These are phyloP conservation scores for Eulemur mongoz DNA, from an alignment of 2,797 vertebrate species.

Conservation along the genomic window DNA sequence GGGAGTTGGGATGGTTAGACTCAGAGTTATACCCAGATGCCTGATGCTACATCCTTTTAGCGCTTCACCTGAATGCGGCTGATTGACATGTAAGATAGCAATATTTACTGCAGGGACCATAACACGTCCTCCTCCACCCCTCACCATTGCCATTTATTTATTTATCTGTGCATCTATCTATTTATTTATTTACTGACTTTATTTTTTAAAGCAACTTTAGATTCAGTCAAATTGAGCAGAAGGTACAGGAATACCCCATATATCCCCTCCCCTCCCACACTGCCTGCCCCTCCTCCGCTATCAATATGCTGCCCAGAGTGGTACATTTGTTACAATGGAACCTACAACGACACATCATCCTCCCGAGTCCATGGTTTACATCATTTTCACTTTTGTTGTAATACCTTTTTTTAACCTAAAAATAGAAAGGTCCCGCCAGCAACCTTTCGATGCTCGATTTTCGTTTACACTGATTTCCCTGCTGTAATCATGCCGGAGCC, in stretches of 20 bases:
- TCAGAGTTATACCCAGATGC: not conserved
- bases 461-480: not conserved
- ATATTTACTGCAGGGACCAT: not conserved
- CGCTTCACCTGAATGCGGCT: not conserved
- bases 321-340: not conserved
- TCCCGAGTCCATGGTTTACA: not conserved
- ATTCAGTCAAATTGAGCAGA: not conserved
- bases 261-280: accelerated
- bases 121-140: no score
- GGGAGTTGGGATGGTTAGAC: not conserved
- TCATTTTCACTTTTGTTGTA: not conserved
- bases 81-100: not conserved
- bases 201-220: not conserved
- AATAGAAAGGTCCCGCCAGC: not conserved
- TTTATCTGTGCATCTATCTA: not conserved
- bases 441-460: not conserved
- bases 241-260: not conserved
- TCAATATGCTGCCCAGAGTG: no score
- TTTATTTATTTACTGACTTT: not conserved
- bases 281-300: accelerated
- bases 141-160: not conserved
- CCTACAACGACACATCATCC: not conserved
- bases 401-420: not conserved
- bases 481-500: conserved; percentile 9
- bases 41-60: not conserved